Conservation (phyloP, 2,113 vertebrate species). For the Marmota flaviventris region DNA sequence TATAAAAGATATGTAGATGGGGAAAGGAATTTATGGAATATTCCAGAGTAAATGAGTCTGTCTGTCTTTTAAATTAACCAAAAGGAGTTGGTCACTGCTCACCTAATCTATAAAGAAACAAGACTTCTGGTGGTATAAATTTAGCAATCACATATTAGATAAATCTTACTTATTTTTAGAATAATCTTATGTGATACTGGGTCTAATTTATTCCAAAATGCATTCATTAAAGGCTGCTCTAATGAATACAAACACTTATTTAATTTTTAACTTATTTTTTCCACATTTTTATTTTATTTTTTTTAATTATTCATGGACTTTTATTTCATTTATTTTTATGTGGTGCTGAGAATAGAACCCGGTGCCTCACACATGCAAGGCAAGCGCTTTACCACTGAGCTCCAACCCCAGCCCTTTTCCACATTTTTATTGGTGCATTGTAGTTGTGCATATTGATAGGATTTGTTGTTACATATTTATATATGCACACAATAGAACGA, state of each 20-base stretch:
- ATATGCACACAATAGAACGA: no score
- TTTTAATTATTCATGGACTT: no score
- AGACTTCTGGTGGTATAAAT: background rate
- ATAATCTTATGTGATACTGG: background rate
- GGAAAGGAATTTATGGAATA: background rate
- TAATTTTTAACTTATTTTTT: background rate
- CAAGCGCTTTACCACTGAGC: no score
- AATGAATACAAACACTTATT: background rate
- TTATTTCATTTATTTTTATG: no score
- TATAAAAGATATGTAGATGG: background rate
- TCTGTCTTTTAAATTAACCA: slow-evolving; percentile 42
- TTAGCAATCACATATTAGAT: background rate
- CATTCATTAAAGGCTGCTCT: slow-evolving; percentile 2
- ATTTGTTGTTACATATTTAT: no score
- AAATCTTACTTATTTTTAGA: background rate
- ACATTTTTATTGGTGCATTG: no score
- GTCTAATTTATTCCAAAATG: background rate
- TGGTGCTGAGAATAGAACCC: no score
- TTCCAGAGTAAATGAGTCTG: background rate
- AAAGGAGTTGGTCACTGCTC: background rate
- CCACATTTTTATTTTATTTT: no score
- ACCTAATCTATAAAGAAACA: background rate
- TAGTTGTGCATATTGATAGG: no score
- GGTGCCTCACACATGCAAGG: no score
- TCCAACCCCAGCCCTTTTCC: no score